Conservation (phyloP, 2,113 vertebrate species). For the Raja brachyura region DNA sequence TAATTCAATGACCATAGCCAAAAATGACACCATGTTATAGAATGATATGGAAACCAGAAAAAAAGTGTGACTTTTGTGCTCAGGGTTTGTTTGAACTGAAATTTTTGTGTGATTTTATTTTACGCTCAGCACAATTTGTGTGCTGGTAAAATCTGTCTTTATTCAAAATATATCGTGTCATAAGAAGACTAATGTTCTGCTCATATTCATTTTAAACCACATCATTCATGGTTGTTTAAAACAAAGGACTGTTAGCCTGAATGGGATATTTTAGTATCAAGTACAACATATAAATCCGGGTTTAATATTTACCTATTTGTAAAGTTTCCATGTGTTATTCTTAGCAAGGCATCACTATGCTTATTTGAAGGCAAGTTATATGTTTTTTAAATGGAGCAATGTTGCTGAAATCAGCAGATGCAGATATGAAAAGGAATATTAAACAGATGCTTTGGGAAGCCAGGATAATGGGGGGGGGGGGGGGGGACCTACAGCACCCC, state of each 20-base stretch:
- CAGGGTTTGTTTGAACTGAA: too few relatives aligned
- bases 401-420: slow-evolving; percentile 42
- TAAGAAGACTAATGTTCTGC: not conserved
- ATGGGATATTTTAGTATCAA: slow-evolving; percentile 66
- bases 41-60: not conserved
- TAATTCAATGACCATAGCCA: not conserved
- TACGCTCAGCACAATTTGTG: not conserved
- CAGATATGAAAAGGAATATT: slow-evolving; percentile 19
- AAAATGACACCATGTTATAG: not conserved
- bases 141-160: not conserved
- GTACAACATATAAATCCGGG: slow-evolving; percentile 57
- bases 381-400: slow-evolving; percentile 50
- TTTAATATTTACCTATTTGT: slow-evolving; percentile 60
- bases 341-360: slow-evolving; percentile 65
- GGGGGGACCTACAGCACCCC: not conserved
- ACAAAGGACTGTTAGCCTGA: slow-evolving; percentile 66
- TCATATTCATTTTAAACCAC: slow-evolving; percentile 58
- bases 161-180: not conserved
- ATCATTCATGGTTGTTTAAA: slow-evolving; percentile 69
- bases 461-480: slow-evolving; percentile 8
- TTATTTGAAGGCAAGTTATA: slow-evolving; percentile 61
- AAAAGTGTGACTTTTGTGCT: not conserved
- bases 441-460: slow-evolving; percentile 7
- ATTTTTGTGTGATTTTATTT: too few relatives aligned
- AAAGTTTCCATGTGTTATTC: slow-evolving; percentile 66